Evolutionary conservation across 2,113 vertebrate genomes (phyloP).

Genomic region (Sceloporus undulatus): DNA sequence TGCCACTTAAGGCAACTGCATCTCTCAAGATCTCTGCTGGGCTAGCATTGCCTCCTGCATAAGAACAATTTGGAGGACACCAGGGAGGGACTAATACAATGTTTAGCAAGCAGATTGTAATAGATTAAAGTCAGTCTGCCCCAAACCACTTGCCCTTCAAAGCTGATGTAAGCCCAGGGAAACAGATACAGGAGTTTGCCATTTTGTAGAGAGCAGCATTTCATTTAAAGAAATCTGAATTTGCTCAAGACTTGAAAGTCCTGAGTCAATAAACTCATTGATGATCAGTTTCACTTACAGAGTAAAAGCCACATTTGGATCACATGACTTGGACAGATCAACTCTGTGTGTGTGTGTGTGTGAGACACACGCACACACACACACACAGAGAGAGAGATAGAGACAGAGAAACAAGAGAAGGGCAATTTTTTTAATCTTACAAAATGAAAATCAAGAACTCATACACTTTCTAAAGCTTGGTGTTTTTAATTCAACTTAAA

Average conservation of each 20-base stretch:
- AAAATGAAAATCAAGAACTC: neutral
- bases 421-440: neutral
- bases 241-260: neutral
- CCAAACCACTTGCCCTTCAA: neutral
- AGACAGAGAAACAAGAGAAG: neutral
- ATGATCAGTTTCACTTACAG: neutral
- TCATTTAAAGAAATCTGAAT: neutral
- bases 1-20: no score
- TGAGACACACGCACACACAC: no score
- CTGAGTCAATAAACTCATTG: neutral
- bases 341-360: no score
- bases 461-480: neutral
- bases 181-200: neutral
- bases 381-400: neutral
- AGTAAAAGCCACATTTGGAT: neutral
- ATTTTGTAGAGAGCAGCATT: neutral
- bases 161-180: neutral
- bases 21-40: no score
- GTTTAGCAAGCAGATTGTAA: neutral
- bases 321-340: neutral
- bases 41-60: no score
- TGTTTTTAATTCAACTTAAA: conserved; percentile 13
- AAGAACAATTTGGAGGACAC: no score
- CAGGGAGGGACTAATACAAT: no score
- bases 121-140: no score